phyloP scores from a whole-genome alignment of 2,113 vertebrate genomes.

The Lontra canadensis region DNA sequence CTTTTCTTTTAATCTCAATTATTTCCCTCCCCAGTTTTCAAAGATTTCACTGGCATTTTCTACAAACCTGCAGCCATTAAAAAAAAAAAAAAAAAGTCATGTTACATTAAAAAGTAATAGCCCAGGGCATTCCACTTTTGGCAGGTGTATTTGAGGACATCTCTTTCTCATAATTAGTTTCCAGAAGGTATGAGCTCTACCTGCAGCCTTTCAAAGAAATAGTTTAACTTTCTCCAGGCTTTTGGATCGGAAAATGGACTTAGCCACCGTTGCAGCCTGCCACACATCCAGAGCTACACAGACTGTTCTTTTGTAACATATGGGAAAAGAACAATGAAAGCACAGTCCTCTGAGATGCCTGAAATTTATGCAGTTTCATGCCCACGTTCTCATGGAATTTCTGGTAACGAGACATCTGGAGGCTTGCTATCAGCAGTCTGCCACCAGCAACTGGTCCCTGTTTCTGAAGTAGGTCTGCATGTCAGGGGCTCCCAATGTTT shows the following conservation, averaged over 20 bases:
- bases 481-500: background rate
- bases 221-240: constrained; percentile 57
- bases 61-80: constrained; percentile 25
- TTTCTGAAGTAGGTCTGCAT: constrained; percentile 18
- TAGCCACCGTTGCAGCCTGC: background rate
- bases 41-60: constrained; percentile 13
- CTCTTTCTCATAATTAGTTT: constrained; percentile 70
- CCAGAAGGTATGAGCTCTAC: constrained; percentile 62
- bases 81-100: constrained; percentile 8
- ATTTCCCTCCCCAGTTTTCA: constrained; percentile 18
- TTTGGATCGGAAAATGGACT: constrained; percentile 53
- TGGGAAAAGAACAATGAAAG: constrained; percentile 67
- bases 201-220: constrained; percentile 57
- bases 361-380: constrained; percentile 64
- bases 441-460: constrained; percentile 32
- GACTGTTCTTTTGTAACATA: constrained; percentile 70
- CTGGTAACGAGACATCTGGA: constrained; percentile 70
- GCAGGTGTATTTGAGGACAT: constrained; percentile 68
- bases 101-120: constrained; percentile 62
- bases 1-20: background rate
- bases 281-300: constrained; percentile 52
- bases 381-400: constrained; percentile 65
- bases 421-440: constrained; percentile 64
- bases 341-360: constrained; percentile 38
- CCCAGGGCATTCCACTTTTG: constrained; percentile 51